phyloP scores from a whole-genome alignment of 1,140 invertebrate species.

The Aphaenogaster floridana region DNA sequence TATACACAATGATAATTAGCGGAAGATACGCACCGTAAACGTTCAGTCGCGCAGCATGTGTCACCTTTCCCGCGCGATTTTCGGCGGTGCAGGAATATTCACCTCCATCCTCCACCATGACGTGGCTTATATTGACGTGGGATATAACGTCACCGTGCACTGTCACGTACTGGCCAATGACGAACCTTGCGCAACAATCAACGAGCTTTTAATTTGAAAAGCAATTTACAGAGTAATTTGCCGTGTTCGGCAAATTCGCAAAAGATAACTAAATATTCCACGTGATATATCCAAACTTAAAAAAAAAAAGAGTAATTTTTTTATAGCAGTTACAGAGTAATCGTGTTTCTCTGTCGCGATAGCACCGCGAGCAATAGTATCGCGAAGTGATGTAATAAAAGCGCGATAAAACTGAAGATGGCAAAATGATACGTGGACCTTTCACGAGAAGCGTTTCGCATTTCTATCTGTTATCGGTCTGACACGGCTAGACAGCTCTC shows the following conservation, averaged over 20 bases:
- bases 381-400: slow-evolving; percentile 8
- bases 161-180: slow-evolving; percentile 94
- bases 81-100: slow-evolving; percentile 94
- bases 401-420: slow-evolving; percentile 20
- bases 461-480: slow-evolving; percentile 39
- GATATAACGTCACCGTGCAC: slow-evolving; percentile 94
- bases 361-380: neutral
- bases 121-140: slow-evolving; percentile 95
- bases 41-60: slow-evolving; percentile 93
- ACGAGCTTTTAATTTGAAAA: neutral
- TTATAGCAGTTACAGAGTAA: neutral
- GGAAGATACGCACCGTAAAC: slow-evolving; percentile 91
- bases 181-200: slow-evolving; percentile 88
- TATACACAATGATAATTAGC: slow-evolving; percentile 53
- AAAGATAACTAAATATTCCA: neutral
- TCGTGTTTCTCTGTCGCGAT: neutral
- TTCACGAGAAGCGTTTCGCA: slow-evolving; percentile 30
- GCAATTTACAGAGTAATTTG: slow-evolving; percentile 10
- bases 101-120: slow-evolving; percentile 95
- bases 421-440: slow-evolving; percentile 15
- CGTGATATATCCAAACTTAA: neutral
- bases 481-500: slow-evolving; percentile 14
- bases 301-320: slow-evolving; percentile 21
- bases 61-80: slow-evolving; percentile 92
- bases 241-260: slow-evolving; percentile 3